Conservation (phyloP, 2,113 vertebrate genomes). For the Sceloporus tristichus region DNA sequence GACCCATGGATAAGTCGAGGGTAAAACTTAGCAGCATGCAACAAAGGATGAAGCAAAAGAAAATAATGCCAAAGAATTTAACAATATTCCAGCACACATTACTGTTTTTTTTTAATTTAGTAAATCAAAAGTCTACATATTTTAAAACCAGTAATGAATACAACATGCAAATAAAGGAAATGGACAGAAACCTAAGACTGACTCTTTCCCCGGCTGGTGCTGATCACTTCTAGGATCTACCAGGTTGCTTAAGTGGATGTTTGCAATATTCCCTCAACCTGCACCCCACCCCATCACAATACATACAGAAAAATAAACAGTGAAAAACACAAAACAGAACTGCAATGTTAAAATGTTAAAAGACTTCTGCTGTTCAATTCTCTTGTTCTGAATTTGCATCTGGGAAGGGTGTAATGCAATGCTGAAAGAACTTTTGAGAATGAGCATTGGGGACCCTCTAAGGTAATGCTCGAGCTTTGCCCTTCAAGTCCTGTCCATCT, state of each 20-base stretch:
- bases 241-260: neutral
- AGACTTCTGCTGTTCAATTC: constrained; percentile 9
- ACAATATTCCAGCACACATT: too few relatives aligned
- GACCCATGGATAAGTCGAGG: too few relatives aligned
- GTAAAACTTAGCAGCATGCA: too few relatives aligned
- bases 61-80: too few relatives aligned
- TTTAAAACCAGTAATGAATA: neutral
- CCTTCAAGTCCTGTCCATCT: neutral
- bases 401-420: too few relatives aligned
- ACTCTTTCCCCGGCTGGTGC: neutral
- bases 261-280: neutral
- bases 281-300: neutral
- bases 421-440: neutral
- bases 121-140: neutral
- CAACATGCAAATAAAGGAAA: neutral
- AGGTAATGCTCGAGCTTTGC: neutral
- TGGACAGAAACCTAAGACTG: neutral
- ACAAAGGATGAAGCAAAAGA: too few relatives aligned
- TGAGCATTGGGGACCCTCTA: neutral
- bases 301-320: neutral
- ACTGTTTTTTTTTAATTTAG: neutral
- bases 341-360: neutral
- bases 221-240: neutral
- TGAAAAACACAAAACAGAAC: neutral
- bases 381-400: neutral